phyloP scores from a whole-genome alignment of 2,888 invertebrate species.

The Lepidochrysops patricia region DNA sequence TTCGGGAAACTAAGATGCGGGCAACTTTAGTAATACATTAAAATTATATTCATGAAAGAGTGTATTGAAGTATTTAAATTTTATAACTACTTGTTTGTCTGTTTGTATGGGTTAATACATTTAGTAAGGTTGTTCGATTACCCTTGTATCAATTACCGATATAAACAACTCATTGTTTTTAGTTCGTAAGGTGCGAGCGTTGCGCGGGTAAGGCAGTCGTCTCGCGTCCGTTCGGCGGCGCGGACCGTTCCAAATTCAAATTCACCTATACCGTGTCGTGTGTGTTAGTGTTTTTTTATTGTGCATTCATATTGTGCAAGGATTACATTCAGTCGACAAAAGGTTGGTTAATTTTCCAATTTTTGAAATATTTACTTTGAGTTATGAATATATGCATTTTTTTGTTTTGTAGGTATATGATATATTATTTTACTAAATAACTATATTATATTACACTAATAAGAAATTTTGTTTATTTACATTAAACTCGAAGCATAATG shows the following conservation, averaged over 20 bases:
- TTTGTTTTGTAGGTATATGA: too few relatives aligned
- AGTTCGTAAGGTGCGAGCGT: conserved; percentile 21
- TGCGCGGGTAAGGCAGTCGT: conserved; percentile 29
- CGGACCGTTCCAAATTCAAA: conserved; percentile 30
- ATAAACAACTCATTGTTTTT: conserved; percentile 31
- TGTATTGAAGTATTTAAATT: too few relatives aligned
- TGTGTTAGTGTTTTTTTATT: conserved; percentile 43
- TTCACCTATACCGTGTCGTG: conserved; percentile 28
- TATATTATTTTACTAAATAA: too few relatives aligned
- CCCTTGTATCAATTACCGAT: conserved; percentile 30
- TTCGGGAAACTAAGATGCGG: too few relatives aligned
- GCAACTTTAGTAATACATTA: too few relatives aligned
- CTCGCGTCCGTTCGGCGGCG: conserved; percentile 48
- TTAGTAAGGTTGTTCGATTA: conserved; percentile 15
- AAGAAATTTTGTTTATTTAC: too few relatives aligned
- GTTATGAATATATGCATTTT: not conserved
- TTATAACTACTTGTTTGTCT: too few relatives aligned
- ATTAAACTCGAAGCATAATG: too few relatives aligned
- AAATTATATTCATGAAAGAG: too few relatives aligned
- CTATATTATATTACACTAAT: too few relatives aligned
- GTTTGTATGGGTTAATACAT: too few relatives aligned
- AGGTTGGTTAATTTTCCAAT: conserved; percentile 40
- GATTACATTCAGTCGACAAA: conserved; percentile 37
- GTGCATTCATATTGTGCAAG: conserved; percentile 45
- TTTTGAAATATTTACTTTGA: not conserved